These are phyloP conservation scores for Ditula angustiorana DNA, from an alignment of 2,888 invertebrate species.

Conservation along the genomic window DNA sequence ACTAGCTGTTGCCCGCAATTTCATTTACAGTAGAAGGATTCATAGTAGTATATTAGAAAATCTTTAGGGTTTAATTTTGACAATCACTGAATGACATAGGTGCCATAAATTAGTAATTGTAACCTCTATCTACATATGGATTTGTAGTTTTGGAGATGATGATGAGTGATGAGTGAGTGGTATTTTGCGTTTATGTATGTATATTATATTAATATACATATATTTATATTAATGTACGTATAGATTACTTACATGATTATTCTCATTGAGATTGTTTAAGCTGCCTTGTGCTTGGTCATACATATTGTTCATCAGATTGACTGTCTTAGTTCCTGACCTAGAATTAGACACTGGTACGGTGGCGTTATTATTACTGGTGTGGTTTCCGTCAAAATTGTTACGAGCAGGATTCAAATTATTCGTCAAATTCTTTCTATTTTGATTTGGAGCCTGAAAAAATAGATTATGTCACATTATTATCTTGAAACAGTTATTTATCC, in stretches of 20 bases:
- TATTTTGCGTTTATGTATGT: no score
- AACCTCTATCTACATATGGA: no score
- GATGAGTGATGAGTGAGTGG: no score
- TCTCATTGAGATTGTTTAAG: conserved; percentile 76
- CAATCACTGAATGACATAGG: no score
- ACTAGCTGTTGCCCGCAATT: no score
- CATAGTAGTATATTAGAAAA: no score
- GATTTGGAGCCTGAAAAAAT: conserved; percentile 69
- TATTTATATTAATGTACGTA: no score
- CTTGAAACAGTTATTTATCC: background rate
- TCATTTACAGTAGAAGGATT: no score
- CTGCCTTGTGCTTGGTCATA: conserved; percentile 76
- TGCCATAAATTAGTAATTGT: no score
- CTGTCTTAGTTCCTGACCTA: conserved; percentile 72
- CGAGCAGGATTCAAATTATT: conserved; percentile 77
- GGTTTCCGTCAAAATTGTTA: conserved; percentile 73
- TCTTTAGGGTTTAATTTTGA: no score
- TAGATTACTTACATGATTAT: conserved; percentile 69
- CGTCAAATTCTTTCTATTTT: conserved; percentile 77
- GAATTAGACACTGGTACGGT: conserved; percentile 66
- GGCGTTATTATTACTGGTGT: conserved; percentile 71
- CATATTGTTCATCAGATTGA: conserved; percentile 81
- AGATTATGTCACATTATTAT: background rate
- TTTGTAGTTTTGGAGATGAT: no score
- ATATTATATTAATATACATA: no score